Evolutionary conservation across 1,140 invertebrate species (phyloP).

Genomic region (Procambarus clarkii): DNA sequence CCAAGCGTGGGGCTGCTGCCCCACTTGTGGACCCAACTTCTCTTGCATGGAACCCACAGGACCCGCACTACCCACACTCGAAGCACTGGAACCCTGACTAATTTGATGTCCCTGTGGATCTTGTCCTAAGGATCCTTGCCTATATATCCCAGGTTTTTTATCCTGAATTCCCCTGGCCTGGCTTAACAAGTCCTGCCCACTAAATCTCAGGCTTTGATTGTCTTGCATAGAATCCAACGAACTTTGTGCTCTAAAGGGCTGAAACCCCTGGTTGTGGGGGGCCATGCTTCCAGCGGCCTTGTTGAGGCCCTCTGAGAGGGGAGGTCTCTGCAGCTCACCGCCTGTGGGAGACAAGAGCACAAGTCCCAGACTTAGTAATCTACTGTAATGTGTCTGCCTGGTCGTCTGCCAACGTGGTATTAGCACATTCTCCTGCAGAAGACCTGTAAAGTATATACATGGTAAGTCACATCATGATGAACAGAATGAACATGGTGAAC

Average conservation of each 20-base stretch:
- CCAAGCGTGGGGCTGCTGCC: conserved; percentile 9
- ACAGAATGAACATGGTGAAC: background rate
- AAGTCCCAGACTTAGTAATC: background rate
- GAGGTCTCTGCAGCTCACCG: conserved; percentile 36
- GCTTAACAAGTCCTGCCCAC: conserved; percentile 38
- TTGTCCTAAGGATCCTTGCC: conserved; percentile 45
- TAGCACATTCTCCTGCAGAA: background rate
- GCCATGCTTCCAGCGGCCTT: conserved; percentile 1
- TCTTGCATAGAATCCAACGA: conserved; percentile 18
- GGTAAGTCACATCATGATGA: background rate
- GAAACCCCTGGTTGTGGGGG: conserved; percentile 8
- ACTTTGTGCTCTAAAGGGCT: conserved; percentile 26
- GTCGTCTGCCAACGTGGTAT: background rate
- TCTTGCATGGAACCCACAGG: conserved; percentile 16
- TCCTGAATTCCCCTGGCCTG: conserved; percentile 38
- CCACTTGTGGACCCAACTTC: conserved; percentile 20
- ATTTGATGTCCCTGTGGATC: conserved; percentile 14
- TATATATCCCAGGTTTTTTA: conserved; percentile 54
- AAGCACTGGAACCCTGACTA: conserved; percentile 16
- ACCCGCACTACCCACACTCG: background rate
- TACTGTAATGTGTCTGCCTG: background rate
- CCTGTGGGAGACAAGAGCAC: conserved; percentile 41
- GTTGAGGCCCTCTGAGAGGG: conserved; percentile 17
- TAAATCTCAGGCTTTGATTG: conserved; percentile 21
- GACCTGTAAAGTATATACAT: background rate